Base-by-base conservation (phyloP, 2,797 vertebrate genomes). In the Tokudaia muenninki region DNA sequence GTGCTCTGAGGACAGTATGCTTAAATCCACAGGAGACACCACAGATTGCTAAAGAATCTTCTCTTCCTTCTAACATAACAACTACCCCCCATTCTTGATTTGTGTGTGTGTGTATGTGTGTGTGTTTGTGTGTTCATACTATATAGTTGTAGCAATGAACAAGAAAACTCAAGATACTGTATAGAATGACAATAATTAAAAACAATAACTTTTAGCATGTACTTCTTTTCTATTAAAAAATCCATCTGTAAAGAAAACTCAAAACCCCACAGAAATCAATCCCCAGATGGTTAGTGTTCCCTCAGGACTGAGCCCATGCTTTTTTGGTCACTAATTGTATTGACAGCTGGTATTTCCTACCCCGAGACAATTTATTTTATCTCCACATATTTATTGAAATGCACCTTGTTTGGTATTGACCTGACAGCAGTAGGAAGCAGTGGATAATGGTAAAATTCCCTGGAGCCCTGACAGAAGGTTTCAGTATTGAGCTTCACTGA, bases 291-390 rank as follows among this genome's bases (percentile, higher is more conserved):
- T 94, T 37, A 81, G 41, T 91, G 97, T 90, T 97, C 97, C 97
- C 97, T 63, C 0, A 41, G 96, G 97, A 86, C 83, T 79, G 93
- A 93, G 95, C 94, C 65, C 79, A 79, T 84, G 92, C 17, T 98
- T 72, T 94, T 94, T 98, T 97, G 97, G 95, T 97, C 92, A 98
- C 92, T 97, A 97, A 97, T 97, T 98, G 95, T 96, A 97, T 97
- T 97, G 98, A 98, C 97, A 98, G 98, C 96, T 98, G 97, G 98
- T 97, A 97, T 95, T 96, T 98, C 72, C 88, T 88, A 82, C 96
- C 98, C 98, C 59, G 59, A 47, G 59, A 95, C 90, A 92, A 96
- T 98, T 98, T 98, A 96, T 98, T 97, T 97, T 96, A 88, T 59
- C 59, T 34, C 91, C 92, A 97, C 94, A 96, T 98, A 96, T 98